Percentiles rank a stretch among this genome's conserved stretches.
Evolutionary conservation across 1,140 invertebrate species (phyloP).

Genomic region (Euborellia annulipes): DNA sequence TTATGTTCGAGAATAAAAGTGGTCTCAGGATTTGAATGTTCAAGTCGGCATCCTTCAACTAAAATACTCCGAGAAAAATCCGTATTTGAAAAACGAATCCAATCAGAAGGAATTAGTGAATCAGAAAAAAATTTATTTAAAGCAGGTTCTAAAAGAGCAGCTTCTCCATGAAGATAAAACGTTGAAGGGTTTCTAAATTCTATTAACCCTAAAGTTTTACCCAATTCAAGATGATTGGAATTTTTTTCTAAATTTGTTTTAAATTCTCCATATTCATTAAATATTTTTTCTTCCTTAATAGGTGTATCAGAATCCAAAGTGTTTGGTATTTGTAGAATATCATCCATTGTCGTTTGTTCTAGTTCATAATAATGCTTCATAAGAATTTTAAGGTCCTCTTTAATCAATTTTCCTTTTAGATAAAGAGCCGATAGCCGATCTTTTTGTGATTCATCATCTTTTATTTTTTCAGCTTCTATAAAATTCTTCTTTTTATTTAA

Average conservation of each 20-base stretch:
- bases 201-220: constrained; percentile 31
- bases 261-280: constrained; percentile 28
- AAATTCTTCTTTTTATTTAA: constrained; percentile 13
- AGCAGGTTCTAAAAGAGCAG: constrained; percentile 45
- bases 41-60: constrained; percentile 44
- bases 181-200: constrained; percentile 37
- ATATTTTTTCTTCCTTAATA: constrained; percentile 21
- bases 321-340: constrained; percentile 45
- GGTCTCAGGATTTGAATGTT: constrained; percentile 32
- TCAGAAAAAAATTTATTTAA: constrained; percentile 34
- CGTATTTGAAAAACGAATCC: constrained; percentile 39
- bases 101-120: constrained; percentile 30
- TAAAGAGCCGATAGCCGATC: constrained; percentile 33
- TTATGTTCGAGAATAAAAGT: constrained; percentile 37
- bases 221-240: constrained; percentile 40
- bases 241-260: constrained; percentile 16
- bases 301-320: constrained; percentile 43
- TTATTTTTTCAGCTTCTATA: constrained; percentile 23
- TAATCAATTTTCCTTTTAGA: constrained; percentile 35
- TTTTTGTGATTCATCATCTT: constrained; percentile 26
- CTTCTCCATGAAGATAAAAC: constrained; percentile 43
- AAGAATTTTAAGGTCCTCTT: constrained; percentile 40
- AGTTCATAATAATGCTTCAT: constrained; percentile 37
- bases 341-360: constrained; percentile 38
- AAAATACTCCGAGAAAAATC: constrained; percentile 49